Percentiles rank a stretch among this genome's conserved stretches.
Evolutionary conservation across 30 jellyfish, hydroid and myxozoan genomes (phyloP).

Genomic region (Pseudorhiza aurosa): DNA sequence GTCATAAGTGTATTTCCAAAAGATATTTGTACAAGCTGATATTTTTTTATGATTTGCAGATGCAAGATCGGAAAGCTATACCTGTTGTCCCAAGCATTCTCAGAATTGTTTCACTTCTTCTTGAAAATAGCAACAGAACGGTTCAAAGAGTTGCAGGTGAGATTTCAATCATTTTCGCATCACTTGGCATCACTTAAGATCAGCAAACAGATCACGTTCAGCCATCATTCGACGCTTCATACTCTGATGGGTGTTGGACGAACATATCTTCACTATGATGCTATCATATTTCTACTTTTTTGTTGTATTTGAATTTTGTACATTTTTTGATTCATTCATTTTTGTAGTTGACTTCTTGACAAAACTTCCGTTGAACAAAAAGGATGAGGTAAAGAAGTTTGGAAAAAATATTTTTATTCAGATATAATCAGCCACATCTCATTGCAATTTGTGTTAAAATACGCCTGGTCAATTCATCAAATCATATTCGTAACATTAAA

Average conservation of each 20-base stretch:
- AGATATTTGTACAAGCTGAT: no score
- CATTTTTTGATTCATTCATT: no score
- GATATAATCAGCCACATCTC: no score
- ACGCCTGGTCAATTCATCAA: no score
- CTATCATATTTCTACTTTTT: no score
- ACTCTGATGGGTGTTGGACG: no score
- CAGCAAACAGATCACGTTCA: background rate
- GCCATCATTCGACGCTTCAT: background rate
- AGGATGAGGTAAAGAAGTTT: constrained; percentile 60
- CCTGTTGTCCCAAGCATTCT: constrained; percentile 53
- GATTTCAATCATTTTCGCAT: background rate
- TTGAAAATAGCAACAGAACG: constrained; percentile 26
- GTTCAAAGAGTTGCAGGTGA: constrained; percentile 50
- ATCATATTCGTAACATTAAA: no score
- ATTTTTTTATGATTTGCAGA: constrained; percentile 2
- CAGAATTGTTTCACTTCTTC: constrained; percentile 14
- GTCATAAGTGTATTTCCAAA: no score
- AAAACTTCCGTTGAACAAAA: constrained; percentile 10
- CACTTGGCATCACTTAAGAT: background rate
- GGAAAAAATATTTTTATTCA: no score
- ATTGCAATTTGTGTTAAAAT: no score
- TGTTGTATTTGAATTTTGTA: no score
- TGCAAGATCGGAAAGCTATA: constrained; percentile 47
- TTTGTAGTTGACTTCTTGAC: constrained; percentile 49
- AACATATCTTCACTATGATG: no score